These are phyloP conservation scores for Phlogophora meticulosa DNA, from an alignment of 2,888 invertebrate species.

Conservation along the genomic window DNA sequence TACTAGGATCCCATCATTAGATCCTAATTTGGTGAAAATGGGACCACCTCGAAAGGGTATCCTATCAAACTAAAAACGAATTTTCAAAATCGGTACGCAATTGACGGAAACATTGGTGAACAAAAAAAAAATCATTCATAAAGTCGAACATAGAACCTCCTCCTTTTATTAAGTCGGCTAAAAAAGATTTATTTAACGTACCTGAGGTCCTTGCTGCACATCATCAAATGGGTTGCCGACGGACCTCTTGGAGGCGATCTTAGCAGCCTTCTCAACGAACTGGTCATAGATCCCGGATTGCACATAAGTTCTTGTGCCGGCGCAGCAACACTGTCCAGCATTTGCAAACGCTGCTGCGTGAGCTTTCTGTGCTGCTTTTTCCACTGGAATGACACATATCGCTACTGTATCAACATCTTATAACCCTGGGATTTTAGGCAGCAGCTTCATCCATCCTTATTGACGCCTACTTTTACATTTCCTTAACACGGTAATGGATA, in stretches of 20 bases:
- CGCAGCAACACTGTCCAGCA: constrained; percentile 89
- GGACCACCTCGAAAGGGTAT: too few relatives aligned
- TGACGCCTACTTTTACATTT: too few relatives aligned
- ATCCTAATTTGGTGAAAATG: too few relatives aligned
- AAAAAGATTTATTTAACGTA: constrained; percentile 70
- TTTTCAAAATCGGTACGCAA: too few relatives aligned
- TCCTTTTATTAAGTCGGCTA: too few relatives aligned
- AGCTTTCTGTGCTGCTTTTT: constrained; percentile 85
- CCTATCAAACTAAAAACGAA: too few relatives aligned
- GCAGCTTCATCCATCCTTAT: background rate
- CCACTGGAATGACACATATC: constrained; percentile 74
- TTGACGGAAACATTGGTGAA: too few relatives aligned
- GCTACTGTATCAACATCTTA: background rate
- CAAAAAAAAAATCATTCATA: too few relatives aligned
- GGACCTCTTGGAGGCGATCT: constrained; percentile 93
- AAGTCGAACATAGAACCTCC: too few relatives aligned
- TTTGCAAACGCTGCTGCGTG: constrained; percentile 86
- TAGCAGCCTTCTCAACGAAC: constrained; percentile 94
- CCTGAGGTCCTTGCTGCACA: constrained; percentile 96
- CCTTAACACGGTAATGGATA: too few relatives aligned
- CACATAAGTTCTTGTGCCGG: constrained; percentile 97
- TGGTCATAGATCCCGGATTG: constrained; percentile 96
- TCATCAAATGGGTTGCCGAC: constrained; percentile 96
- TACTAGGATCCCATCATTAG: too few relatives aligned
- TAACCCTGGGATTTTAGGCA: background rate